These are phyloP conservation scores for Periophthalmodon schlosseri DNA, from an alignment of 2,113 vertebrate species.

Conservation along the genomic window DNA sequence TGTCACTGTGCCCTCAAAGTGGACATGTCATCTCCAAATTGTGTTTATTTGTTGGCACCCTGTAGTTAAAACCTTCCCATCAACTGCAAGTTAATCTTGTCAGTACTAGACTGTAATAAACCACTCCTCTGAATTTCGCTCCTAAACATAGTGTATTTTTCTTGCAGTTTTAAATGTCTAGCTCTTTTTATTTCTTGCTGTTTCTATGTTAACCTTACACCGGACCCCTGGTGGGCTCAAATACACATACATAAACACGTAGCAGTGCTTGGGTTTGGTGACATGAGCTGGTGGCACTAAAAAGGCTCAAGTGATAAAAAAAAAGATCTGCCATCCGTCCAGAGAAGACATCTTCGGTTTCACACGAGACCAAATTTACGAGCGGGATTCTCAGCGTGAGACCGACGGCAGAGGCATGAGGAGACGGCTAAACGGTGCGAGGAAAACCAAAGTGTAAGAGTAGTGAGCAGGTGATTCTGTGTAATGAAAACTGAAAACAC, in stretches of 20 bases:
- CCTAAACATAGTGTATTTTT: slow-evolving; percentile 14
- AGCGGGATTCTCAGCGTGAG: slow-evolving; percentile 54
- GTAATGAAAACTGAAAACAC: not conserved
- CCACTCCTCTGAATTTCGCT: slow-evolving; percentile 38
- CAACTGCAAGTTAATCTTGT: slow-evolving; percentile 94
- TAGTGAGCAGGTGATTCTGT: slow-evolving; percentile 1
- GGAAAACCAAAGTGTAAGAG: not conserved
- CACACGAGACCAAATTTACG: slow-evolving; percentile 68
- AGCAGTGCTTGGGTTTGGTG: slow-evolving; percentile 47
- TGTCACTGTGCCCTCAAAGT: slow-evolving; percentile 35
- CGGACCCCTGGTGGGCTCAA: slow-evolving; percentile 30
- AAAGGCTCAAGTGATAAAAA: slow-evolving; percentile 70
- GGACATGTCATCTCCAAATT: slow-evolving; percentile 83
- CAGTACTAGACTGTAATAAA: slow-evolving; percentile 72
- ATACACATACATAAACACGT: slow-evolving; percentile 56
- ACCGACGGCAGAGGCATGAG: not conserved
- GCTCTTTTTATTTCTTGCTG: not conserved
- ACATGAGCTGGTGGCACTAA: slow-evolving; percentile 62
- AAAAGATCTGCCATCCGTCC: slow-evolving; percentile 60
- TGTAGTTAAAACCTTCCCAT: slow-evolving; percentile 88
- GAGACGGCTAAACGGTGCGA: not conserved
- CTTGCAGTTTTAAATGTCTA: slow-evolving; percentile 9
- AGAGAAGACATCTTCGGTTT: slow-evolving; percentile 75
- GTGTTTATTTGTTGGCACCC: slow-evolving; percentile 97
- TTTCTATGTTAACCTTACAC: not conserved